Percentiles rank a stretch among this genome's conserved stretches.
Evolutionary conservation across 2,113 vertebrate species (phyloP).

Genomic region (Hirundichthys speculiger): DNA sequence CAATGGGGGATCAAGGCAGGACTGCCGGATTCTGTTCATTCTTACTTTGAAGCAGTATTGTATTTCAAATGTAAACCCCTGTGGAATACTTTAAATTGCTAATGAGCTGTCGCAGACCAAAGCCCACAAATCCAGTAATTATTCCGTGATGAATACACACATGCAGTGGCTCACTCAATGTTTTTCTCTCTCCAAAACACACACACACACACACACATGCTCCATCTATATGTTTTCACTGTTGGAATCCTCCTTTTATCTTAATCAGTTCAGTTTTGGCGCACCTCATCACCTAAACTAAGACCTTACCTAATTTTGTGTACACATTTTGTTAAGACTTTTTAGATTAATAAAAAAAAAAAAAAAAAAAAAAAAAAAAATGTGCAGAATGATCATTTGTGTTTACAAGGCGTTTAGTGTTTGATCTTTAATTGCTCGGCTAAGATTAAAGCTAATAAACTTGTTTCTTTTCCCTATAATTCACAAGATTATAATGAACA

Average conservation of each 20-base stretch:
- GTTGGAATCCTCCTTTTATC: no score
- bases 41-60: conserved; percentile 35
- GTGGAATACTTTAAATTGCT: conserved; percentile 44
- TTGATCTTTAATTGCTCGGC: not conserved
- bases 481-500: not conserved
- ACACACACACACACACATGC: conserved; percentile 14
- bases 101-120: conserved; percentile 47
- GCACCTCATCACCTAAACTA: not conserved
- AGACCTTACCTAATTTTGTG: not conserved
- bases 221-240: not conserved
- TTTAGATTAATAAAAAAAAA: no score
- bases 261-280: conserved; percentile 5
- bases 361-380: no score
- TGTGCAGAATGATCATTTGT: not conserved
- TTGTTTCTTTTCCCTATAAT: not conserved
- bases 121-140: conserved; percentile 40
- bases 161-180: conserved; percentile 15
- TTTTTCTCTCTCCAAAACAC: not conserved
- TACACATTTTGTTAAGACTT: not conserved
- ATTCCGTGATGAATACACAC: conserved; percentile 41
- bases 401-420: not conserved
- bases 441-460: conserved; percentile 6
- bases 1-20: conserved; percentile 41
- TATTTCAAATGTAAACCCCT: conserved; percentile 34
- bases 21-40: conserved; percentile 21